Base-by-base conservation (phyloP, 1,140 invertebrate species). In the Bombus ignitus region DNA sequence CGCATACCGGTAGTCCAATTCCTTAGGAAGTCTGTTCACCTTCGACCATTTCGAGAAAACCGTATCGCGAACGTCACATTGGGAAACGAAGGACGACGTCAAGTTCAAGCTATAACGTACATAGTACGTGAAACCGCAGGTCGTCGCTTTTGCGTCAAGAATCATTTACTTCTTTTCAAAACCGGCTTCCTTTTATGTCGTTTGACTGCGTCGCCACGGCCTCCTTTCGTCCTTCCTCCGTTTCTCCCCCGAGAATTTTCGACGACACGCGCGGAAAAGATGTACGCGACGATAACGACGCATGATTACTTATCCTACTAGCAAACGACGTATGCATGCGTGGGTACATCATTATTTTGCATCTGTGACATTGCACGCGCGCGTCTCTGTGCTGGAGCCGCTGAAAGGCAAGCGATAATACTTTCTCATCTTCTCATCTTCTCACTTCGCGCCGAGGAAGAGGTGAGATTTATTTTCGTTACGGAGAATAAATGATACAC, bases 311-410 rank as follows among this genome's bases (percentile, higher is more conserved):
- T 68, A 66, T 15, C 44, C 8, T 10, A 13, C 9, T 25, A 25
- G 35, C 44, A 13, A 37, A n/a, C 6, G 32, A n/a, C 6, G 5
- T 53, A 53, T 5, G 35, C 65, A 32, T 4, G 57, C 59, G 39
- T 65, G 10, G 53, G 42, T 84, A 80, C 74, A 59, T 75, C 59
- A 39, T 85, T 81, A 81, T 88, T 81, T 82, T 59, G 73, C 65
- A 44, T 39, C 65, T 9, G 10, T 37, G 65, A 84, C 81, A 70
- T 76, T 76, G 62, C 59, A 59, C 37, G 18, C 18, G 12, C 72
- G 47, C 42, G 28, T 25, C 59, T 25, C 62, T 75, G 39, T 22
- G 44, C 37, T n/a, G 35, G 13, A 32, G 62, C 59, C 70, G 62
- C 39, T 32, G 35, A 57, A 65, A 72, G 42, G 72, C 28, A 37